Base-by-base conservation (phyloP, 2,888 invertebrate genomes). In the Zonitis immaculata region DNA sequence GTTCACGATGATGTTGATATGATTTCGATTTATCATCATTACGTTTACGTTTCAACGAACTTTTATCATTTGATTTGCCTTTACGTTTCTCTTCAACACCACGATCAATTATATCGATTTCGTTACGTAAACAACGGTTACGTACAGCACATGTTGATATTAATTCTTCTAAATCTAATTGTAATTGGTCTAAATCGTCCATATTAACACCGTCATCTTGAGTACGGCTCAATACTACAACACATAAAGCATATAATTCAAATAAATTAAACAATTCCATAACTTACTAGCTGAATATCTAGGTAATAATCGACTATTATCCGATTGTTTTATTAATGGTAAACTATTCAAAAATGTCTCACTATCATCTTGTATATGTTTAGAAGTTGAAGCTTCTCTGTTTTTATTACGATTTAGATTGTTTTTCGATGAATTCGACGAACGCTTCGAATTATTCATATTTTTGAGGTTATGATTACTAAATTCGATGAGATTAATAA, bases 121-220 rank as follows among this genome's bases (percentile, higher is more conserved):
- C 89, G 2, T 84, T 80, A 65, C 87, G 87, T n/a, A 95, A 81
- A 54, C 86, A 84, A 62, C 91, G 81, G 61, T 87, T 82, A 51
- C 95, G 80, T 12, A 92, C 82, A 0, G 91, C 91, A 48, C 89
- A 89, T 47, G 88, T 88, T 0, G 91, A 89, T 20, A 95, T 79
- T 46, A 95, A 77, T 18, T 87, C 86, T 75, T 96, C 95, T 47
- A 95, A 76, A 72, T 96, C 95, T 47, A 88, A 77, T 73, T 96
- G 95, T 8, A 96, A 77, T 1, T 84, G 82, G 72, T 95, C 94
- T 44, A 95, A 77, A 70, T 96, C 95, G 65, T 95, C 95, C 79
- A 93, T 88, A 14, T 86, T 87, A 55, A 95, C 83, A 3, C 85
- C 84, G 67, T 91, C 91, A 53, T 89, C 88, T 2, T 83, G 79